Base-by-base conservation (phyloP, 1,140 invertebrate species). In the Megathymus violae region DNA sequence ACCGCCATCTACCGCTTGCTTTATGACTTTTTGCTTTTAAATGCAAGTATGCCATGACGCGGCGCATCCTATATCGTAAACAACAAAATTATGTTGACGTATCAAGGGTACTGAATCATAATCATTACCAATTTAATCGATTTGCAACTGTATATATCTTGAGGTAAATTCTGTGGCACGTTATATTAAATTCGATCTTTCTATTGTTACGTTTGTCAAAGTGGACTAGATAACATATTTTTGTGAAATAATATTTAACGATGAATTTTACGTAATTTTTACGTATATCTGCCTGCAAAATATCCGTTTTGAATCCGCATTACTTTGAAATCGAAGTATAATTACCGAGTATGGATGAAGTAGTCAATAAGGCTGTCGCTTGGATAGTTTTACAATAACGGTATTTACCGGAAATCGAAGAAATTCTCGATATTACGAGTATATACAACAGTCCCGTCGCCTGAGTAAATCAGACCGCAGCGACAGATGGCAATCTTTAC, bases 21-120 rank as follows among this genome's bases (percentile, higher is more conserved):
- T 61, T 71, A 56, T 64, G 62, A 69, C 64, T 86, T 88, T 88
- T 88, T 90, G 76, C 80, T 82, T 66, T 67, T 60, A 80, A 85
- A 79, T 89, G 84, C 82, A 87, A 73, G 78, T 68, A 71, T 75
- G 63, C 64, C 74, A 62, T 89, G 87, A 89, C 64, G 78, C 80
- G 67, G 79, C 87, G 72, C 47, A 76, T 79, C 80, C 67, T 76
- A 64, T 71, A 85, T 86, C 82, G 78, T 82, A 81, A 83, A 86
- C 84, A 86, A 85, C 78, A 66, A 85, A 84, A 80, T 85, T 82
- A 85, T 80, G 71, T 70, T 60, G 75, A 80, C 71, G 78, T 82
- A 76, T 79, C 76, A 68, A 62, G 63, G 64, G 67, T 74, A 74
- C 64, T 67, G 73, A 73, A 76, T 71, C 62, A 59, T 77, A 76